phyloP scores from a whole-genome alignment of 2,888 invertebrate genomes.

The Drosophila meridionalis region DNA sequence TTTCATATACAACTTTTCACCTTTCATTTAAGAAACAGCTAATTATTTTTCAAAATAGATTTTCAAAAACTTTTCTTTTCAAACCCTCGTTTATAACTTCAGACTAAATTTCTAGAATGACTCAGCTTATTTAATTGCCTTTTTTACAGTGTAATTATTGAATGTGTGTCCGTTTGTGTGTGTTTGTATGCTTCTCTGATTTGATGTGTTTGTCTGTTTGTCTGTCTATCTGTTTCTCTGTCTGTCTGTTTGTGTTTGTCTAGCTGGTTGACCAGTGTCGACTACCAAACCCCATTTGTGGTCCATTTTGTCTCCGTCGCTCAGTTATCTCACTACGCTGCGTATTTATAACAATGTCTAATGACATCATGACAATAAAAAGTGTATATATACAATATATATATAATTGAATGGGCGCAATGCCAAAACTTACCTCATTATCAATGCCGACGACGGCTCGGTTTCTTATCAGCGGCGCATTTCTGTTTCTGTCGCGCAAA shows the following conservation, averaged over 20 bases:
- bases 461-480: constrained; percentile 57
- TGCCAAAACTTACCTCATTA: constrained; percentile 77
- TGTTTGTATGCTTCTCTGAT: constrained; percentile 11
- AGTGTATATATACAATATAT: not conserved
- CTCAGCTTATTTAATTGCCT: not conserved
- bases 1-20: too few species aligned
- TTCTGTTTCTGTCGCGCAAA: constrained; percentile 55
- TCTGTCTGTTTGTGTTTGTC: constrained; percentile 12
- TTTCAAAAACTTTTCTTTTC: not conserved
- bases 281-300: constrained; percentile 46
- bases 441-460: constrained; percentile 62
- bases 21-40: too few species aligned
- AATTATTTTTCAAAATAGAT: too few species aligned
- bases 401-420: constrained; percentile 60
- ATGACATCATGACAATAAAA: constrained; percentile 60
- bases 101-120: not conserved
- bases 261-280: constrained; percentile 41
- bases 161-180: not conserved
- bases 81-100: not conserved
- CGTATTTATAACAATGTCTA: constrained; percentile 56
- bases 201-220: constrained; percentile 8
- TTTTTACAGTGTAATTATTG: constrained; percentile 36
- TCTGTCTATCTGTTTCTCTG: too few species aligned
- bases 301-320: constrained; percentile 31
- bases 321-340: constrained; percentile 20